phyloP scores from a whole-genome alignment of 2,888 invertebrate genomes.

The Tridacna crocea region DNA sequence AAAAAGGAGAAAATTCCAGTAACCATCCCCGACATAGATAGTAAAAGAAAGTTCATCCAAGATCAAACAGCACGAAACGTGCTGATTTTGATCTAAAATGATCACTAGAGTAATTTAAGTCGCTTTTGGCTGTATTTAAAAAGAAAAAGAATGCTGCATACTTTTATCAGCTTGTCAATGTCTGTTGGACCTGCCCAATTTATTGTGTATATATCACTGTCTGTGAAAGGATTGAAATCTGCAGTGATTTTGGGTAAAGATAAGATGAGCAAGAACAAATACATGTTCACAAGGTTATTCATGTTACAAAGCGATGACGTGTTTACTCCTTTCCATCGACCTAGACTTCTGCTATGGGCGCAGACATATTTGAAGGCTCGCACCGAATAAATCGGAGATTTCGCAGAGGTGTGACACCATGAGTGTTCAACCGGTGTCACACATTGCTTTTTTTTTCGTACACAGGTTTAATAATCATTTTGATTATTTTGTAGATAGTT shows the following conservation, averaged over 20 bases:
- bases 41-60: too few relatives aligned
- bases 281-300: neutral
- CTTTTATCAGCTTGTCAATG: slow-evolving; percentile 43
- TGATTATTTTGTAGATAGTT: too few relatives aligned
- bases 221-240: slow-evolving; percentile 77
- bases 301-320: slow-evolving; percentile 41
- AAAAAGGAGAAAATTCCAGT: neutral
- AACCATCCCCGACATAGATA: neutral
- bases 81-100: too few relatives aligned
- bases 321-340: slow-evolving; percentile 15
- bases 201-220: slow-evolving; percentile 74
- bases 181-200: slow-evolving; percentile 76
- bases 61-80: too few relatives aligned
- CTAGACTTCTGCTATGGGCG: slow-evolving; percentile 40
- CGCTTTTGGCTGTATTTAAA: too few relatives aligned
- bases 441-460: neutral
- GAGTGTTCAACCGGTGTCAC: neutral
- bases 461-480: too few relatives aligned
- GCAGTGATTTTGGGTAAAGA: neutral
- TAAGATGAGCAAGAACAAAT: neutral
- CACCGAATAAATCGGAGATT: neutral
- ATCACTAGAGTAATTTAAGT: too few relatives aligned
- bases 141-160: neutral
- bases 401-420: too few relatives aligned
- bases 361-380: slow-evolving; percentile 59